phyloP scores from a whole-genome alignment of 2,797 vertebrate genomes.

The Avahi laniger region DNA sequence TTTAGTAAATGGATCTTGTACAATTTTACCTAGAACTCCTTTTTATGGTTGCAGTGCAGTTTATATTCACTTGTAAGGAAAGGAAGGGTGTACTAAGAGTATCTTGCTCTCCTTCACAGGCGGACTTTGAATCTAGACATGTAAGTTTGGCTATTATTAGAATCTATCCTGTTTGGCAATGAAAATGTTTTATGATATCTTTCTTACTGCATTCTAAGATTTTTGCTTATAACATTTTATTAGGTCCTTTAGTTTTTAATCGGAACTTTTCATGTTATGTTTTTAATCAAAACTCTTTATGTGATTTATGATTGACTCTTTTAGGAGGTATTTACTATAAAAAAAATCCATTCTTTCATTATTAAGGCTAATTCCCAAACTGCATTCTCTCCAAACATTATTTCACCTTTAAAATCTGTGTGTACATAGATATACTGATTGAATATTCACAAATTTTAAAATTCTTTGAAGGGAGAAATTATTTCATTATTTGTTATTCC shows the following conservation, averaged over 20 bases:
- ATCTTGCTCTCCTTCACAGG: not conserved
- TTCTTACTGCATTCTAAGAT: not conserved
- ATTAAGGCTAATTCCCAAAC: not conserved
- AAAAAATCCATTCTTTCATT: not conserved
- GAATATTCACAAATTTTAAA: not conserved
- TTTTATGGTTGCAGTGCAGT: not conserved
- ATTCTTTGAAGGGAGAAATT: not conserved
- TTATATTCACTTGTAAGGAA: not conserved
- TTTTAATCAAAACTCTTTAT: slow-evolving; percentile 18
- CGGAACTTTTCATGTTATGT: not conserved
- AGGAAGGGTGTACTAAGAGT: not conserved
- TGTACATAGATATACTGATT: not conserved
- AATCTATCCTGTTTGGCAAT: not conserved
- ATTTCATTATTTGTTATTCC: slow-evolving; percentile 10
- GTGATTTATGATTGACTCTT: not conserved
- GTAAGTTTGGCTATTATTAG: not conserved
- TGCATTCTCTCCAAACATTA: not conserved
- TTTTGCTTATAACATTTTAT: not conserved
- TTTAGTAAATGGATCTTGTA: not conserved
- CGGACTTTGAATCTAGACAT: not conserved
- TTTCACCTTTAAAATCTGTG: not conserved
- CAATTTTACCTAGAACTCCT: not conserved
- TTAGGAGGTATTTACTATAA: not conserved
- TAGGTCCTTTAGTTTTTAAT: not conserved
- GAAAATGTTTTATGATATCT: not conserved